These are phyloP conservation scores for Sturnus vulgaris DNA, from an alignment of 2,113 vertebrate genomes.

Conservation along the genomic window DNA sequence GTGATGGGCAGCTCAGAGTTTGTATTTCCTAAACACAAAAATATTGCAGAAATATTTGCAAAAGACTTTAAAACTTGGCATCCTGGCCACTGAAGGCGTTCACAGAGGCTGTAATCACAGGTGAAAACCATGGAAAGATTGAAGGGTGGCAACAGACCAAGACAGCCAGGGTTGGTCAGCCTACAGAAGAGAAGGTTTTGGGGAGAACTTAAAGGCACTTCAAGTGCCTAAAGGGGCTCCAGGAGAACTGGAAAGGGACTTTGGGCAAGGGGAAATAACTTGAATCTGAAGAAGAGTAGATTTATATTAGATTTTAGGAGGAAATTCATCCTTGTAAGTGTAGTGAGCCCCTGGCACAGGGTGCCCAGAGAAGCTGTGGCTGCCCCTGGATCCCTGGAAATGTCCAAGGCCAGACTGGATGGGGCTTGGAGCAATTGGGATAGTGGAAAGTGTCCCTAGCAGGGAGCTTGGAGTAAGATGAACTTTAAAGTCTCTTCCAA, in stretches of 20 bases:
- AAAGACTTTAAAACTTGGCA: background rate
- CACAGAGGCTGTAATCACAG: background rate
- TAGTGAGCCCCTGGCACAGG: rapidly evolving
- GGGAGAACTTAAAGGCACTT: background rate
- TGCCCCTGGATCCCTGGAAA: background rate
- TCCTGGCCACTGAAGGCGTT: background rate
- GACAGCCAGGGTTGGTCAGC: background rate
- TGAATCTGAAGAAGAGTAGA: background rate
- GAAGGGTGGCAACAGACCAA: background rate
- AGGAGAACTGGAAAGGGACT: background rate
- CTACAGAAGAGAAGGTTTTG: background rate
- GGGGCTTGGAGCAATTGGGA: rapidly evolving
- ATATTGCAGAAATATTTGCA: background rate
- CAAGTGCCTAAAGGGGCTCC: background rate
- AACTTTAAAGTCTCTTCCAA: background rate
- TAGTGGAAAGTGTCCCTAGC: background rate
- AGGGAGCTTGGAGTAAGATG: background rate
- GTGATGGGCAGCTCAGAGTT: background rate
- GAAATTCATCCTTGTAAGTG: background rate
- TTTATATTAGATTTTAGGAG: background rate
- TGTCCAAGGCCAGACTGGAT: rapidly evolving
- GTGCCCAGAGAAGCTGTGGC: background rate
- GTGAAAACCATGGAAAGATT: background rate
- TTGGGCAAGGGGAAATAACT: background rate
- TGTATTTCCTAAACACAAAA: background rate